Evolutionary conservation across 2,113 vertebrate genomes (phyloP), one percentile per base, ranked within the genome.

Genomic region (Amblyopsis rosae): DNA sequence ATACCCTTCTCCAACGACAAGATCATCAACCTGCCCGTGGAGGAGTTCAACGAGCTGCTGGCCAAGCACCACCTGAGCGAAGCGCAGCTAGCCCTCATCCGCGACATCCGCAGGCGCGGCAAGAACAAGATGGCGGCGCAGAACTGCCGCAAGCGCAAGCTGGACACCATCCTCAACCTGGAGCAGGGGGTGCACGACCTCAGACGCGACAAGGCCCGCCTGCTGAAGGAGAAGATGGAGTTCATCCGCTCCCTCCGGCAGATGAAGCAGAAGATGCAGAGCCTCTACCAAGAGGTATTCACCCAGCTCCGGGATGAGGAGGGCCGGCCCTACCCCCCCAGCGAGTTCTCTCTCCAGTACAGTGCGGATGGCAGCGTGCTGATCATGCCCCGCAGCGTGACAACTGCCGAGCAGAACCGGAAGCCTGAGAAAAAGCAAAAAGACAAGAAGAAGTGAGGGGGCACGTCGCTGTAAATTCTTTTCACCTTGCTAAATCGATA

Each of bases 101-200:
- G 98, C 0, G 98, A 99, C 90, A 99, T 99, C 87, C 91, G 98
- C 67, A 81, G 98, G 63, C 92, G 98, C 0, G 98, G 98, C 67
- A 99, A 99, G 87, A 99, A 99, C 93, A 99, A 99, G 92, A 96
- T 99, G 96, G 98, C 98, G 0, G 98, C 98, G 0, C 98, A 99
- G 87, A 99, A 99, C 92, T 99, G 98, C 90, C 96, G 97, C 72
- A 98, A 98, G 89, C 94, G 98, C 77, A 99, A 99, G 49, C 91
- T 99, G 86, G 98, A 99, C 86, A 98, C 98, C 78, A 98, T 99
- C 88, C 92, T 99, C 3, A 98, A 97, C 89, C 88, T 99, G 83
- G 97, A 99, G 82, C 94, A 97, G 41, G 97, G 97, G 0, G 97
- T 99, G 58, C 96, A 98, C 41, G 95, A 96, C 59, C 92, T 99